phyloP scores from a whole-genome alignment of 2,797 vertebrate genomes.

The Fundulus diaphanus region DNA sequence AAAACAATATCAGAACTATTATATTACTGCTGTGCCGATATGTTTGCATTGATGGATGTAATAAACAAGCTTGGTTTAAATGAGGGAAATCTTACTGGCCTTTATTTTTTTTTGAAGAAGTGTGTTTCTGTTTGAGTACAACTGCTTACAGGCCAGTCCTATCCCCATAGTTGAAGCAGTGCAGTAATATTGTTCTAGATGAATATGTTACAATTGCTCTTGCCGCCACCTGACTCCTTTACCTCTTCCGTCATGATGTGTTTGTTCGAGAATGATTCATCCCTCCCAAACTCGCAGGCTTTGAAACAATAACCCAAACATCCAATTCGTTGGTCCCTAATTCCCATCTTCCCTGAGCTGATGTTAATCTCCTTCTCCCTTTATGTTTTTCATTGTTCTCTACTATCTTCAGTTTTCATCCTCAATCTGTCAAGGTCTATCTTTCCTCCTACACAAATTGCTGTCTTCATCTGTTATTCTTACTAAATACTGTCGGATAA shows the following conservation, averaged over 20 bases:
- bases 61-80: slow-evolving; percentile 23
- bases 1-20: slow-evolving; percentile 1
- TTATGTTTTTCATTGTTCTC: slow-evolving; percentile 5
- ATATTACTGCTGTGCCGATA: neutral
- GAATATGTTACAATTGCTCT: slow-evolving; percentile 14
- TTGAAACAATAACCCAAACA: slow-evolving; percentile 45
- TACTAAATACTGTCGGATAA: slow-evolving; percentile 12
- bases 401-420: slow-evolving; percentile 17
- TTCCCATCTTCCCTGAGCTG: slow-evolving; percentile 42
- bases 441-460: slow-evolving; percentile 43
- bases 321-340: slow-evolving; percentile 21
- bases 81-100: slow-evolving; percentile 8
- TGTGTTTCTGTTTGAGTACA: slow-evolving; percentile 33
- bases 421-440: slow-evolving; percentile 24
- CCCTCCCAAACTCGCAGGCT: slow-evolving; percentile 27
- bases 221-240: slow-evolving; percentile 15
- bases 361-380: slow-evolving; percentile 38
- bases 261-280: slow-evolving; percentile 2
- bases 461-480: slow-evolving; percentile 19
- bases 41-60: slow-evolving; percentile 11
- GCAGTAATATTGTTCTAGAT: slow-evolving; percentile 34
- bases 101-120: slow-evolving; percentile 27
- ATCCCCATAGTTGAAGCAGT: slow-evolving; percentile 37
- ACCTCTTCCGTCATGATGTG: slow-evolving; percentile 25
- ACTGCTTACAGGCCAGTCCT: slow-evolving; percentile 34